Base-by-base conservation (phyloP, 1,140 invertebrate species). In the Lerema accius region DNA sequence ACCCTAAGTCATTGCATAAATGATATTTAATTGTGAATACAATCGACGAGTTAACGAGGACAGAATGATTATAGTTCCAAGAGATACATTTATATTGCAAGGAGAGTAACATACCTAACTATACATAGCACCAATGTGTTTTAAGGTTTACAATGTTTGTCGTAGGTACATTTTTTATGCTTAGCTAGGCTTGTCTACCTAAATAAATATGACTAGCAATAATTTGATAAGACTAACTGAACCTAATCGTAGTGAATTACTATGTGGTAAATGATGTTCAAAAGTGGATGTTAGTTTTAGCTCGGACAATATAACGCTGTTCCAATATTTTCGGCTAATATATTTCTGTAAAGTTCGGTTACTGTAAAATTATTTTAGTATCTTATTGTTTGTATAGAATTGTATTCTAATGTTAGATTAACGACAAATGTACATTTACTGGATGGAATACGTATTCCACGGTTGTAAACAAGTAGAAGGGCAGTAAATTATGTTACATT, bases 211-310 rank as follows among this genome's bases (percentile, higher is more conserved):
- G 5, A 32, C 0, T 15, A 56, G 53, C 53, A 56, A 56, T 56
- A 45, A 56, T 45, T 43, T 45, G 14, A 56, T 45, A 56, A 56
- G 51, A 56, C 51, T 56, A 28, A 55, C 40, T 40, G 10, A 35
- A 39, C 23, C 23, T 43, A 43, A 37, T 37, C 35, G 2, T 37
- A 37, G 10, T 11, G 35, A 37, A 37, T 32, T 32, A 4, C 6
- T 7, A 11, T 37, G 10, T 37, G 35, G 35, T 37, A 11, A 37
- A 37, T 37, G n/a, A 11, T 37, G 10, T 37, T 37, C 35, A 37
- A 11, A 37, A 37, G 10, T 37, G 35, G n/a, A 37, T 37, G 35
- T 37, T 37, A 37, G 35, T 37, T 37, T 37, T 23, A 23, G 19
- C 2, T 32, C 4, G 4, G 9, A 32, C 28, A 32, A 32, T 32